A percentile compares a stretch with the other conserved stretches of the same genome.
Evolutionary conservation across 2,797 vertebrate species (phyloP).

Genomic region (Chaunax sp.): DNA sequence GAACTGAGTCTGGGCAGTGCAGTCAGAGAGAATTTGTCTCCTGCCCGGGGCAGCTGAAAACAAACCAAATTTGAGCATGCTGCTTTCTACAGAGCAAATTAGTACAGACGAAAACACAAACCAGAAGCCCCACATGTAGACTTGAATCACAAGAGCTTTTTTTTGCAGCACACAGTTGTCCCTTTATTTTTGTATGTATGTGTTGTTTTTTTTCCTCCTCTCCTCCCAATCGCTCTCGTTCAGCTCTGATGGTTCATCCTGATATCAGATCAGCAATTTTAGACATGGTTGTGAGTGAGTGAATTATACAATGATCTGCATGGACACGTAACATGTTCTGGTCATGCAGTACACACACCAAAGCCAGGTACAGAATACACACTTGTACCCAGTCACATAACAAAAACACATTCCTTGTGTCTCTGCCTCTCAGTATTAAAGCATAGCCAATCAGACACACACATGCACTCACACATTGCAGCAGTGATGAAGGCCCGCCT

Average conservation of each 20-base stretch:
- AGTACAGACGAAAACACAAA: conserved; percentile 65
- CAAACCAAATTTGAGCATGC: conserved; percentile 72
- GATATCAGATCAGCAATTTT: conserved; percentile 54
- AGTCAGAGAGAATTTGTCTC: conserved; percentile 71
- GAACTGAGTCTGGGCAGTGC: conserved; percentile 62
- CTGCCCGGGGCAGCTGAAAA: conserved; percentile 68
- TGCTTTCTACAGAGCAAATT: conserved; percentile 74
- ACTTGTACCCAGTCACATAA: conserved; percentile 46
- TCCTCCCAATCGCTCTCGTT: conserved; percentile 30
- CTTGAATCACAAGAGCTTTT: conserved; percentile 47
- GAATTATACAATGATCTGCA: conserved; percentile 61
- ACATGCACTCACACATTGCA: conserved; percentile 8
- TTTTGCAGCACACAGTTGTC: conserved; percentile 36
- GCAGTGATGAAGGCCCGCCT: conserved; percentile 45
- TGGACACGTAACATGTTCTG: conserved; percentile 50
- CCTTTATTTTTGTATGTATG: conserved; percentile 6
- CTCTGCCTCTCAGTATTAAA: conserved; percentile 39
- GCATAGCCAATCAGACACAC: conserved; percentile 20
- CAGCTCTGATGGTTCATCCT: conserved; percentile 25
- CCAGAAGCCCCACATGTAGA: conserved; percentile 54
- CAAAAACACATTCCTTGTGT: conserved; percentile 46
- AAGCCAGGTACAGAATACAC: conserved; percentile 25
- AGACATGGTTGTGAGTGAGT: conserved; percentile 54
- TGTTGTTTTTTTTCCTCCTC: conserved; percentile 6
- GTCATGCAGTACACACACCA: conserved; percentile 28